Evolutionary conservation across 2,888 invertebrate species (phyloP), one percentile per base, ranked within the genome.

Genomic region (Diachrysia chrysitis): DNA sequence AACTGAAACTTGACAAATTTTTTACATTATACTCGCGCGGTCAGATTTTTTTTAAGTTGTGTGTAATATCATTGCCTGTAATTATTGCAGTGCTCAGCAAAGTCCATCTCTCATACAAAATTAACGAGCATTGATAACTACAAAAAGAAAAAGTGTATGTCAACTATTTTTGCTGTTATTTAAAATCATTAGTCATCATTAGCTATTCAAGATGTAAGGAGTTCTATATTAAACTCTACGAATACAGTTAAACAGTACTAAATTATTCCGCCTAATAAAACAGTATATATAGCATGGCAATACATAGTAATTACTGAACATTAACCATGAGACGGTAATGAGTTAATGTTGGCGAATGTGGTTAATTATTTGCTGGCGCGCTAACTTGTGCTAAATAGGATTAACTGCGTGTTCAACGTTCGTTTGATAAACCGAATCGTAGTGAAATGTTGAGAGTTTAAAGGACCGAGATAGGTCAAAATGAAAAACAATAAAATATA

Each of bases 291-390:
- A 42, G n/a, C 42, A 42, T n/a, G 42, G 42, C 48, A 51, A 21
- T 51, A 51, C 10, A 21, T 51, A 51, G 48, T 51, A 19, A 51
- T 51, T 63, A 48, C 25, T 12, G 29, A 53, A 29, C 21, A 35
- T 35, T 46, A 46, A 70, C 64, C 64, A 65, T 48, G n/a, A 73
- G 32, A 60, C 21, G 61, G 9, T 75, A 75, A 60, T 67, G 57
- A 73, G 73, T 29, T 54, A 37, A 61, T 56, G 32, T 63, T 58
- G 21, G 60, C 32, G 21, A 51, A 51, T 16, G 14, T 23, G 55
- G 61, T 58, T 53, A 62, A 72, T 72, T 69, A 63, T 57, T 51
- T 17, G 55, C 51, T 46, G 55, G 35, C 53, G 29, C 25, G 35
- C 21, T 21, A 16, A 63, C 54, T 61, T 35, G 10, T 51, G 19